Conservation (phyloP, 2,797 vertebrate genomes). For the Orientallactaga sibirica region DNA sequence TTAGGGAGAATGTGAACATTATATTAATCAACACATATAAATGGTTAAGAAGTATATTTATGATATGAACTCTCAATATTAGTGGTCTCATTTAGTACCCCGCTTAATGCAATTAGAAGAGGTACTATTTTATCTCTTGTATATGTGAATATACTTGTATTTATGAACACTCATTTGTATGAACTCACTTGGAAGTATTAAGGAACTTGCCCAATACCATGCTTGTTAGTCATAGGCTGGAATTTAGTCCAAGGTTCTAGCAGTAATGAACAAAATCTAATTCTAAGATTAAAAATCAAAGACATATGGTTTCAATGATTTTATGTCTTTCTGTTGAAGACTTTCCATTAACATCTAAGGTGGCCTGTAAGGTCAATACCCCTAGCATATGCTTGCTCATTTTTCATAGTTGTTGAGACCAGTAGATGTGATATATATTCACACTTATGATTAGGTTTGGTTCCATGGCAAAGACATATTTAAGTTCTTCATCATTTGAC, state of each 20-base stretch:
- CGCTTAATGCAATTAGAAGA: neutral
- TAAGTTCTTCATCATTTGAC: neutral
- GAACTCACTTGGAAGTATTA: neutral
- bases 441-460: neutral
- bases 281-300: neutral
- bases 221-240: neutral
- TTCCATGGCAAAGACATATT: neutral
- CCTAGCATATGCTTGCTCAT: neutral
- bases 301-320: neutral
- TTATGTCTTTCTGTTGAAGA: neutral
- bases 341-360: neutral
- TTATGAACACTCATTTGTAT: neutral
- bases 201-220: neutral
- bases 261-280: neutral
- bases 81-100: neutral
- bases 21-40: neutral
- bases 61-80: neutral
- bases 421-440: neutral
- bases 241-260: neutral
- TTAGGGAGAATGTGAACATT: neutral
- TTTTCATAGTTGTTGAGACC: neutral
- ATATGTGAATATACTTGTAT: neutral
- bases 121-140: neutral
- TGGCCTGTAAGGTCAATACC: neutral
- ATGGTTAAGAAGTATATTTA: neutral